Conservation (phyloP, 2,888 invertebrate genomes). For the Dusona sp. region DNA sequence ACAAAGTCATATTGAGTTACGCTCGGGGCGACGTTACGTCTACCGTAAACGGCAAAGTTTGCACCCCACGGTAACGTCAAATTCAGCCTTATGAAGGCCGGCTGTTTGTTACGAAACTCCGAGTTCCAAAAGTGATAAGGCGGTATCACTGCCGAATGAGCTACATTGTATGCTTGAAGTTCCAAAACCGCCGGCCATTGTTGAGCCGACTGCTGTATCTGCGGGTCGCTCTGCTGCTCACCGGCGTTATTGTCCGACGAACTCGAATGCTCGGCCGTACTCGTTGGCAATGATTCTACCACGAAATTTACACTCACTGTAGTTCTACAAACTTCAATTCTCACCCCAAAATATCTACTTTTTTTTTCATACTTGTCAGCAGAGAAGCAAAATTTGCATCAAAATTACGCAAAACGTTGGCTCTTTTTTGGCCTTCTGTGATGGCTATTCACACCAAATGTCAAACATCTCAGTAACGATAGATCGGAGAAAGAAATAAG, state of each 20-base stretch:
- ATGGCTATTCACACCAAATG: too few relatives aligned
- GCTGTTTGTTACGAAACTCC: slow-evolving; percentile 96
- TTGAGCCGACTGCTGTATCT: slow-evolving; percentile 90
- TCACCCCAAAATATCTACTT: neutral
- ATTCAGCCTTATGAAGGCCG: slow-evolving; percentile 94
- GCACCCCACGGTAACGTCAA: slow-evolving; percentile 96
- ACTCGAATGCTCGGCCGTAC: slow-evolving; percentile 89
- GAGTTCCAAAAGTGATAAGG: slow-evolving; percentile 97
- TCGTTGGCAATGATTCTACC: slow-evolving; percentile 91
- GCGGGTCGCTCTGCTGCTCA: slow-evolving; percentile 87
- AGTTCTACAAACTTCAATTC: neutral
- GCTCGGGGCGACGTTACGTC: slow-evolving; percentile 97
- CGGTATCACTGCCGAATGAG: slow-evolving; percentile 93
- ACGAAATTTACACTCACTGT: neutral
- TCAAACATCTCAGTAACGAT: too few relatives aligned
- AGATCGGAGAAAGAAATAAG: neutral
- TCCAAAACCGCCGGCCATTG: slow-evolving; percentile 92
- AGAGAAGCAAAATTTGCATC: neutral
- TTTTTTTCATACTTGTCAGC: neutral
- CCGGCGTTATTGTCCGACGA: slow-evolving; percentile 86
- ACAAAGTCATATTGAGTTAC: slow-evolving; percentile 99
- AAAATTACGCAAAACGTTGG: neutral
- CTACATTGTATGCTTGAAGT: slow-evolving; percentile 93
- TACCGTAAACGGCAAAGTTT: slow-evolving; percentile 97
- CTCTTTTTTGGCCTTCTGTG: too few relatives aligned